Evolutionary conservation across 2,888 invertebrate genomes (phyloP).

Genomic region (Archips crataeganus): DNA sequence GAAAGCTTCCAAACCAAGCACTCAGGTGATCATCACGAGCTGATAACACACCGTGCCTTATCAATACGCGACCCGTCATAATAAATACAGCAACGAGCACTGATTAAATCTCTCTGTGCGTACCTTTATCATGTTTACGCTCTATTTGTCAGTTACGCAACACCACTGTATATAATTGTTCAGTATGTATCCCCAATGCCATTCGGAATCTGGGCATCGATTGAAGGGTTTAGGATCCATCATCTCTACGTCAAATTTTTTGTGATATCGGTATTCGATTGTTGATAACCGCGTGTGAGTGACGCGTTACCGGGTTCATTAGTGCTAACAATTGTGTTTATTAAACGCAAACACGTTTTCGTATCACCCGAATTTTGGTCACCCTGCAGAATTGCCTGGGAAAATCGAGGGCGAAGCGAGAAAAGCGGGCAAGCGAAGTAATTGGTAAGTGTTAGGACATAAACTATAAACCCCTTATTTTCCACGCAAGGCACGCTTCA

Average conservation of each 20-base stretch:
- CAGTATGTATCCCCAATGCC: not conserved
- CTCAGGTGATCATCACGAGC: conserved; percentile 4
- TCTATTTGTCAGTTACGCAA: conserved; percentile 2
- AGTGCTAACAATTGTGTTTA: not conserved
- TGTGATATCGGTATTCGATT: not conserved
- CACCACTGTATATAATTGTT: conserved; percentile 1
- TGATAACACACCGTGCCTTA: conserved; percentile 6
- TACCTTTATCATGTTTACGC: conserved; percentile 14
- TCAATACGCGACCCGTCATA: conserved; percentile 15
- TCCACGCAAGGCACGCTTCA: not conserved
- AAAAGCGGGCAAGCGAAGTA: not conserved
- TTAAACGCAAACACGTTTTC: not conserved
- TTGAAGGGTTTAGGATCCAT: not conserved
- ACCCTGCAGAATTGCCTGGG: not conserved
- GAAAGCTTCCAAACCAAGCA: not conserved
- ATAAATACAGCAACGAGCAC: conserved; percentile 11
- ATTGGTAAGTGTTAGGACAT: not conserved
- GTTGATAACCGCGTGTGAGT: not conserved
- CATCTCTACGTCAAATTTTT: not conserved
- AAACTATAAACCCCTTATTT: not conserved
- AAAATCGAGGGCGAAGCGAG: not conserved
- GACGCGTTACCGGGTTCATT: not conserved
- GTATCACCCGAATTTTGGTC: not conserved
- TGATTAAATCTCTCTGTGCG: conserved; percentile 8
- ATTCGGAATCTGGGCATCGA: not conserved